Evolutionary conservation across 2,888 invertebrate genomes (phyloP).

Genomic region (Cosmorhoe ocellata): DNA sequence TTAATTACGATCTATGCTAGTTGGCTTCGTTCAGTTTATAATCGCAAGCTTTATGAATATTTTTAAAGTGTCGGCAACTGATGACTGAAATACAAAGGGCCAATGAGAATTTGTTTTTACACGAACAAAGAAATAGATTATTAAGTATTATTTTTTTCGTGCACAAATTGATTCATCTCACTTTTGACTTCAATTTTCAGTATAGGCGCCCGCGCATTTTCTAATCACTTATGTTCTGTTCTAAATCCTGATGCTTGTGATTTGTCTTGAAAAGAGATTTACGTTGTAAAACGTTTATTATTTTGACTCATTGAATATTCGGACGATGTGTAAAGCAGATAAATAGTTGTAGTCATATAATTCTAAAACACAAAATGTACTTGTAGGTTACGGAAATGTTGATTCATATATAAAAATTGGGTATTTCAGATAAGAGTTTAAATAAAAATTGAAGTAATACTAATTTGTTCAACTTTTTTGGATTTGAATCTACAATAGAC

Average conservation of each 20-base stretch:
- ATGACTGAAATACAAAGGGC: conserved; percentile 78
- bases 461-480: conserved; percentile 79
- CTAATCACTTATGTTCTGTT: conserved; percentile 46
- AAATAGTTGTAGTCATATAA: conserved; percentile 70
- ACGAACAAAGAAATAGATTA: conserved; percentile 50
- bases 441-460: conserved; percentile 63
- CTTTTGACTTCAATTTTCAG: conserved; percentile 47
- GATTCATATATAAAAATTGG: conserved; percentile 69
- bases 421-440: conserved; percentile 75
- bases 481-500: conserved; percentile 82
- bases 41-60: conserved; percentile 73
- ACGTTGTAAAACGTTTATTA: conserved; percentile 47
- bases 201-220: conserved; percentile 71
- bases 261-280: conserved; percentile 42
- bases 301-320: conserved; percentile 74
- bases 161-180: conserved; percentile 63
- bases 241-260: conserved; percentile 43
- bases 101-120: conserved; percentile 69
- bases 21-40: conserved; percentile 72
- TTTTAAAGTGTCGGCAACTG: conserved; percentile 74
- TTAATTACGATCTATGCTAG: conserved; percentile 79
- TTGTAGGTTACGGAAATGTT: conserved; percentile 80
- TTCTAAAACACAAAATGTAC: conserved; percentile 77
- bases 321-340: conserved; percentile 71
- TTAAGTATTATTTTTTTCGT: conserved; percentile 64